Conservation (phyloP, 2,888 invertebrate genomes). For the Cerastoderma edule region DNA sequence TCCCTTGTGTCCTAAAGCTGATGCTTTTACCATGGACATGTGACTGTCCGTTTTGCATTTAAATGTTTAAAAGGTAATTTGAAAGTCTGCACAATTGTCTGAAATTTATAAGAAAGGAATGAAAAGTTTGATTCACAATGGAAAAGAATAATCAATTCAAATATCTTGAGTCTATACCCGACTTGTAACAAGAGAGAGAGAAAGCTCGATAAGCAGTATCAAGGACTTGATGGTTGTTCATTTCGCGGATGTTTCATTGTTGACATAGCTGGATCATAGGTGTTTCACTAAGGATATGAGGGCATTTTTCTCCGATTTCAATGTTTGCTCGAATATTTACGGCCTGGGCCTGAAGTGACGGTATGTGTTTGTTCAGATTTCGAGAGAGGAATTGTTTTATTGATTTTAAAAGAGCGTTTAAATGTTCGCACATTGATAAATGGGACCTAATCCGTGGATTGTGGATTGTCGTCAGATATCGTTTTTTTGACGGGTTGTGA, state of each 20-base stretch:
- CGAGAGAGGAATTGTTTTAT: constrained; percentile 40
- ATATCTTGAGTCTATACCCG: too few relatives aligned
- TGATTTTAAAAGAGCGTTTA: constrained; percentile 33
- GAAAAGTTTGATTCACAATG: too few relatives aligned
- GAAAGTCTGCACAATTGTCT: too few relatives aligned
- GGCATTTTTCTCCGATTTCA: constrained; percentile 26
- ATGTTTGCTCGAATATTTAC: constrained; percentile 32
- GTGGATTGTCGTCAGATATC: constrained; percentile 18
- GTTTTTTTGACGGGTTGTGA: constrained; percentile 17
- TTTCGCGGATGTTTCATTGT: constrained; percentile 20
- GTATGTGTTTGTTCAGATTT: constrained; percentile 40
- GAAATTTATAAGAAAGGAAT: too few relatives aligned
- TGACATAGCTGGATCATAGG: constrained; percentile 11
- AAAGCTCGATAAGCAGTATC: too few relatives aligned
- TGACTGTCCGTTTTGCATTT: too few relatives aligned
- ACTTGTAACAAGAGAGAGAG: too few relatives aligned
- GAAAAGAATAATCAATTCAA: too few relatives aligned
- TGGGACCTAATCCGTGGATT: constrained; percentile 13
- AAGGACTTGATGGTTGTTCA: too few relatives aligned
- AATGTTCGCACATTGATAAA: constrained; percentile 18
- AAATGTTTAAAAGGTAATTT: too few relatives aligned
- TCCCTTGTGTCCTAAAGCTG: too few relatives aligned
- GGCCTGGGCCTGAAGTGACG: constrained; percentile 33
- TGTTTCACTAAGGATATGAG: constrained; percentile 22
- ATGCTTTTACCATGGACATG: too few relatives aligned